A percentile compares a stretch with the other conserved stretches of the same genome.
Evolutionary conservation across 2,113 vertebrate genomes (phyloP).

Genomic region (Saiga tatarica): DNA sequence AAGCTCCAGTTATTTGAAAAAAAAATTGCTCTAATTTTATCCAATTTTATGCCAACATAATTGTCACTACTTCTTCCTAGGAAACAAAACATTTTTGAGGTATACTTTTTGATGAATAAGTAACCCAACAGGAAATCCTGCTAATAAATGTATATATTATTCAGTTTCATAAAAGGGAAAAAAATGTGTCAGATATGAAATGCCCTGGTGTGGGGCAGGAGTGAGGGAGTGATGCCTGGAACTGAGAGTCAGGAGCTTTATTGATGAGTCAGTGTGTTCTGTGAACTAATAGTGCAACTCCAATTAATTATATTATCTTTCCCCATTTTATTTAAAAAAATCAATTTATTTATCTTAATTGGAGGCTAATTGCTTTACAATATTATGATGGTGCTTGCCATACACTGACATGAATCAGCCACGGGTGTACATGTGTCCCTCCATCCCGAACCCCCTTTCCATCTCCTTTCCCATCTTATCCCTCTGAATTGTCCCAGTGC

Average conservation of each 20-base stretch:
- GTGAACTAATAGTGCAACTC: background rate
- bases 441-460: too few species aligned
- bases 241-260: fast-evolving
- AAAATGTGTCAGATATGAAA: background rate
- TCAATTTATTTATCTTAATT: background rate
- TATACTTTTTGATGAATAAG: background rate
- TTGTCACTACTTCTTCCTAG: background rate
- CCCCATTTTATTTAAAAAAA: background rate
- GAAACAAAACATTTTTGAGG: background rate
- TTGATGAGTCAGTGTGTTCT: background rate
- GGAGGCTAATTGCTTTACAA: too few species aligned
- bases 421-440: too few species aligned
- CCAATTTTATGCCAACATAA: background rate
- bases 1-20: background rate
- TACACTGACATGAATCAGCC: too few species aligned
- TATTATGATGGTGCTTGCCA: too few species aligned
- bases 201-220: fast-evolving
- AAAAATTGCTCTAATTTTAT: background rate
- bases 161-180: background rate
- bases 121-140: background rate
- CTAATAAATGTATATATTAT: background rate
- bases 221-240: fast-evolving
- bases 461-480: too few species aligned
- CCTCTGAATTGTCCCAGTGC: too few species aligned
- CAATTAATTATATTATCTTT: background rate